Conservation (phyloP, 2,113 vertebrate species). For the Aplodontia rufa region DNA sequence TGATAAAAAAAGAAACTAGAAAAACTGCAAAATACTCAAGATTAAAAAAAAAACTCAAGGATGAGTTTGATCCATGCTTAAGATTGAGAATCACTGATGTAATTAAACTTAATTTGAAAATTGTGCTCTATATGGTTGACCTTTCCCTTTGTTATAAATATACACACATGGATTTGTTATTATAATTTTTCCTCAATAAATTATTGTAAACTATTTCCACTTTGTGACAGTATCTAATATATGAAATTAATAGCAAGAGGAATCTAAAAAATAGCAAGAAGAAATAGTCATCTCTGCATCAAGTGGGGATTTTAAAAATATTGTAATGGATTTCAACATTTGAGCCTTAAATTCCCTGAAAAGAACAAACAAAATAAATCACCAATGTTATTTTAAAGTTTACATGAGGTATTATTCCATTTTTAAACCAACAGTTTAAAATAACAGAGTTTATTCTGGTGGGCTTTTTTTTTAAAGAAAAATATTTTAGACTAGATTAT, state of each 20-base stretch:
- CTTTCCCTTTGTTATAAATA: background rate
- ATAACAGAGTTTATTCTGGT: background rate
- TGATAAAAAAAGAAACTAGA: no score
- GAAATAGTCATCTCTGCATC: background rate
- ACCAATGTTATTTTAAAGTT: constrained; percentile 20
- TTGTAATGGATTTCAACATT: background rate
- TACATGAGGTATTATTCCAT: constrained; percentile 12
- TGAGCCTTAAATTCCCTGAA: constrained; percentile 13
- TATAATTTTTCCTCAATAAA: background rate
- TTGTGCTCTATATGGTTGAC: background rate
- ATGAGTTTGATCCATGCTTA: background rate
- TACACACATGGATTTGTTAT: background rate
- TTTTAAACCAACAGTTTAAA: no score
- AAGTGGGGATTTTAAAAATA: background rate
- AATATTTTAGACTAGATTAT: background rate
- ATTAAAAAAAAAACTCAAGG: background rate
- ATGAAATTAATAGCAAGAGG: background rate
- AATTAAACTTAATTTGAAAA: background rate
- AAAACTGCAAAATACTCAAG: no score
- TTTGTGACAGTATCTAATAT: background rate
- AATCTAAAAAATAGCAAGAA: constrained; percentile 20
- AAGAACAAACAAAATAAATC: constrained; percentile 52
- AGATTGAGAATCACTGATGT: background rate
- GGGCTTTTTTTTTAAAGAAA: background rate
- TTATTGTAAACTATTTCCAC: constrained; percentile 15